phyloP scores from a whole-genome alignment of 2,888 invertebrate genomes.

The Podabrus alpinus region DNA sequence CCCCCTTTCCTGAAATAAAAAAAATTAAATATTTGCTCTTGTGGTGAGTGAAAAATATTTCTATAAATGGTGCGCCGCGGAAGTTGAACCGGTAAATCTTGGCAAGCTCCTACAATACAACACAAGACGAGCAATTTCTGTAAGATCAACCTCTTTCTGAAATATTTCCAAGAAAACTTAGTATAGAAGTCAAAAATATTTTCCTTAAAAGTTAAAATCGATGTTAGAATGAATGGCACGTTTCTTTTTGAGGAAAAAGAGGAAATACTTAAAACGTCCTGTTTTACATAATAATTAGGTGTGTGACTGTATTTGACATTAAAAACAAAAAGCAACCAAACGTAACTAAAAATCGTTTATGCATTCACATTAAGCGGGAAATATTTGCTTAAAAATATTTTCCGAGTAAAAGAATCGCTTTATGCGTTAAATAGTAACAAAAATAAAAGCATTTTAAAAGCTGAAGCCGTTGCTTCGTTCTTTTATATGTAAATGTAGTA shows the following conservation, averaged over 20 bases:
- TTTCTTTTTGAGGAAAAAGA: background rate
- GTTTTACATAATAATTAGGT: background rate
- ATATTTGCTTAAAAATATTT: background rate
- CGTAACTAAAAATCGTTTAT: slow-evolving; percentile 1
- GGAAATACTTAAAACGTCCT: background rate
- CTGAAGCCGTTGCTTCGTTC: slow-evolving; percentile 17
- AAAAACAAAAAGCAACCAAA: background rate
- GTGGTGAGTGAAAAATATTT: too few species aligned
- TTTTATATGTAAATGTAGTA: slow-evolving; percentile 35
- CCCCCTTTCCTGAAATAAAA: too few species aligned
- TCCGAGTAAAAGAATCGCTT: background rate
- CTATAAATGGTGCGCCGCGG: too few species aligned
- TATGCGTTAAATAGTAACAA: slow-evolving; percentile 11
- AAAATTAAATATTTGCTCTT: too few species aligned
- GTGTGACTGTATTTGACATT: background rate
- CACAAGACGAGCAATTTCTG: too few species aligned
- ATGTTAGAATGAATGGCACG: background rate
- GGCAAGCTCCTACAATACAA: too few species aligned
- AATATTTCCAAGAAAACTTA: too few species aligned
- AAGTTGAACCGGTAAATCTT: too few species aligned
- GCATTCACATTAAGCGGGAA: slow-evolving; percentile 2
- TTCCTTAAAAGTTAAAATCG: background rate
- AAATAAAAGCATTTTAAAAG: slow-evolving; percentile 23
- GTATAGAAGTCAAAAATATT: background rate
- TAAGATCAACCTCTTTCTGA: too few species aligned